Evolutionary conservation across 1,140 invertebrate species (phyloP).

Genomic region (Calliopsis andreniformis): DNA sequence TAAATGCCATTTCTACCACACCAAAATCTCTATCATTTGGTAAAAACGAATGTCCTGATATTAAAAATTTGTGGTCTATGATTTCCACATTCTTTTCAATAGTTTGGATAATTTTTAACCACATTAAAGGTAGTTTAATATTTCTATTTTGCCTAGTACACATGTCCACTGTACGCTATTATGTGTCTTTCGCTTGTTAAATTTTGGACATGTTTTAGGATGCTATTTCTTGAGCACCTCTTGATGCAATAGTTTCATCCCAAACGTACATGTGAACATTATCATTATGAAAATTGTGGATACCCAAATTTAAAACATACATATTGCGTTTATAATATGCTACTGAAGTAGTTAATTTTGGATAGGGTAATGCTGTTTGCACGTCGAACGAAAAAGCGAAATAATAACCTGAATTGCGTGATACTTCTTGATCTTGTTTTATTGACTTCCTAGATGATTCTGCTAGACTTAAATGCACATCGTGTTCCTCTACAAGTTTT

Average conservation of each 20-base stretch:
- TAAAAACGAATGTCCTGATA: no score
- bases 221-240: conserved; percentile 45
- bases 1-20: conserved; percentile 44
- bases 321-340: conserved; percentile 30
- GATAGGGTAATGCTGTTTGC: conserved; percentile 60
- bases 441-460: no score
- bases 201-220: conserved; percentile 32
- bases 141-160: conserved; percentile 7
- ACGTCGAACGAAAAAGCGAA: conserved; percentile 59
- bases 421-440: no score
- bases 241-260: no score
- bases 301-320: neutral
- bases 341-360: conserved; percentile 57
- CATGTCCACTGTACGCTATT: conserved; percentile 46
- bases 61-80: conserved; percentile 27
- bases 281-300: neutral
- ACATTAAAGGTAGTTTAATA: no score
- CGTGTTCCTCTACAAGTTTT: no score
- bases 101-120: conserved; percentile 7
- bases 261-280: conserved; percentile 22
- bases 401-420: no score
- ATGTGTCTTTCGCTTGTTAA: conserved; percentile 38
- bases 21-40: conserved; percentile 62
- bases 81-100: neutral
- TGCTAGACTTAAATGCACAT: no score